phyloP scores from a whole-genome alignment of 2,113 vertebrate genomes.

The Sardina pilchardus region DNA sequence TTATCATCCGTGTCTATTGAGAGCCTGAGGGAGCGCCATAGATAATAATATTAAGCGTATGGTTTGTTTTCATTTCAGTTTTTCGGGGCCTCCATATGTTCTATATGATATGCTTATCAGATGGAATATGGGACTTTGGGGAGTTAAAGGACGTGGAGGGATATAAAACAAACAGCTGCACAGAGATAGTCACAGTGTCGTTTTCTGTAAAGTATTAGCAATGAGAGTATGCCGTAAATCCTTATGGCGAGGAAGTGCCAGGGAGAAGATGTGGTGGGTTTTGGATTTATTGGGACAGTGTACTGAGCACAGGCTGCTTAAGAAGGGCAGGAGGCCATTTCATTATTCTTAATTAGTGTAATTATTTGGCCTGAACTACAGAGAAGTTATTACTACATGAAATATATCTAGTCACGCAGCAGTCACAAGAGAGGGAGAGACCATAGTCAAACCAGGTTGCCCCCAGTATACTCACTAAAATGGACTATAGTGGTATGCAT shows the following conservation, averaged over 20 bases:
- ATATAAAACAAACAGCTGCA: conserved; percentile 23
- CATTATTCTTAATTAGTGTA: not conserved
- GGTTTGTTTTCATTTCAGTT: conserved; percentile 21
- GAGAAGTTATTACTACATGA: not conserved
- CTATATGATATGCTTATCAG: conserved; percentile 23
- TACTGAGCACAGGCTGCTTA: not conserved
- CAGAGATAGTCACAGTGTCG: not conserved
- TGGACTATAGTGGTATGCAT: not conserved
- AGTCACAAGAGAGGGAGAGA: not conserved
- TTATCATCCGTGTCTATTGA: conserved; percentile 20
- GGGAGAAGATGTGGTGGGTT: not conserved
- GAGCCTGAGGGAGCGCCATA: not conserved
- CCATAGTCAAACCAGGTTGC: too few species aligned
- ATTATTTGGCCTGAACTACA: not conserved
- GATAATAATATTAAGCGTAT: conserved; percentile 6
- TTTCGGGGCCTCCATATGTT: conserved; percentile 23
- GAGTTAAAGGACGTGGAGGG: not conserved
- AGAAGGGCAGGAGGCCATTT: not conserved
- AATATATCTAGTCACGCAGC: not conserved
- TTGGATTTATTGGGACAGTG: not conserved
- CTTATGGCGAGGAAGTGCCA: not conserved
- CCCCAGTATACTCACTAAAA: too few species aligned
- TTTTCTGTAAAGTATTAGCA: not conserved
- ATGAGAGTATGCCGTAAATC: not conserved
- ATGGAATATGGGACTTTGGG: conserved; percentile 22